A percentile compares a stretch with the other conserved stretches of the same genome.
phyloP scores from a whole-genome alignment of 2,888 invertebrate genomes.

The Eumacrocentrus americanus region DNA sequence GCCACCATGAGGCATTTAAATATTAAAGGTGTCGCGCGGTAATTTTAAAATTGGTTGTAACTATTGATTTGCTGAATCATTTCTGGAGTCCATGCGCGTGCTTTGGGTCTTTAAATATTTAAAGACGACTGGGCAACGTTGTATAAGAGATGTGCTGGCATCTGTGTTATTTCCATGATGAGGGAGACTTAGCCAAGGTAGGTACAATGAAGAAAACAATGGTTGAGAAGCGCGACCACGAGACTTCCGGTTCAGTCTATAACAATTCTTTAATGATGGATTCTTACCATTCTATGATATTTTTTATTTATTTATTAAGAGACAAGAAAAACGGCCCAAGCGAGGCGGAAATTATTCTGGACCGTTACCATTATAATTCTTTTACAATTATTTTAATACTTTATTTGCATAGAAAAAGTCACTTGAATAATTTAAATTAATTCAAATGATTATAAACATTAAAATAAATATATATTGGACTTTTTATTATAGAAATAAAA shows the following conservation, averaged over 20 bases:
- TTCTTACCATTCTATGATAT: background rate
- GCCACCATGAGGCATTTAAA: too few species aligned
- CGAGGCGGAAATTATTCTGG: too few species aligned
- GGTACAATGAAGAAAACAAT: background rate
- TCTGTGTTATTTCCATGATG: background rate
- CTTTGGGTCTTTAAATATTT: background rate
- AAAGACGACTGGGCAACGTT: background rate
- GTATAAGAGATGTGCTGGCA: background rate
- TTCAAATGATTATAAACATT: background rate
- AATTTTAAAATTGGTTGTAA: too few species aligned
- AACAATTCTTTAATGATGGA: constrained; percentile 1
- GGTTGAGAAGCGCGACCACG: background rate
- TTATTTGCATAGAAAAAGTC: too few species aligned
- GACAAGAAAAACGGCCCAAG: background rate
- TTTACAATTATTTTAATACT: too few species aligned
- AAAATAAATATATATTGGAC: too few species aligned
- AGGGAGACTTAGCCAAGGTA: constrained; percentile 1
- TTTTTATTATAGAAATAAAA: background rate
- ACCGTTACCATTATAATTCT: too few species aligned
- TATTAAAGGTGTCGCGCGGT: too few species aligned
- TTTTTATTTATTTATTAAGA: background rate
- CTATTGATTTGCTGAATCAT: too few species aligned
- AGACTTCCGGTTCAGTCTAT: background rate
- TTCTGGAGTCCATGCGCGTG: too few species aligned
- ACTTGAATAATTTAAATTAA: too few species aligned